Base-by-base conservation (phyloP, 2,797 vertebrate species). In the Hemitrygon akajei region DNA sequence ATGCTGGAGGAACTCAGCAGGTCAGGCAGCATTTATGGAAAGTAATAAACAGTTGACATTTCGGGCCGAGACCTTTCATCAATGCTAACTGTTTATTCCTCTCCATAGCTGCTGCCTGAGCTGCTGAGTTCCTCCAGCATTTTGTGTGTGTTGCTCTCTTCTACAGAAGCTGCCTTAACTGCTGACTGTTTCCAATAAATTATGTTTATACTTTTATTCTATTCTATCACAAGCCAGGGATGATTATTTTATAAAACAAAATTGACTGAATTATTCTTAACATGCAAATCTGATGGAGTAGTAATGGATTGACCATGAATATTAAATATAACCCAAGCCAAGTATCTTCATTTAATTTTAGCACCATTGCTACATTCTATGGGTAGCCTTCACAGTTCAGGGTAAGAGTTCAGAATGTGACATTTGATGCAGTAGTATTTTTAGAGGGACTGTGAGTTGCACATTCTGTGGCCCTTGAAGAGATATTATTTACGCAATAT, bases 351-450 rank as follows among this genome's bases (percentile, higher is more conserved):
- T 37, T 89, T 89, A 69, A 89, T 69, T 69, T 89, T 89, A 63
- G 9, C 86, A 69, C 60, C 12, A 58, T 18, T 9, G n/a, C 14
- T 14, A 9, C 58, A 34, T 87, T 87, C 86, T 69, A 1, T 69
- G 20, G 60, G n/a, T 37, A 40, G 69, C 63, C 71, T 89, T 20
- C 63, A 25, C n/a, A 89, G 60, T 69, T 89, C 86, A 69, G n/a
- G 63, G 30, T 89, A 37, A 75, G 30, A 25, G n/a, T 69, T 11
- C 60, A 22, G 60, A 20, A n/a, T 34, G 18, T 69, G 60, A 69
- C 86, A 89, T 89, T 89, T 89, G 63, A 34, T 37, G 86, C 63
- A 69, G 82, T 7, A 3, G 60, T 89, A 89, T 89, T 37, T 89
- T 69, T 89, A 69, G 86, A 27, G 7, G 11, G n/a, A 18, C n/a